Evolutionary conservation across 2,113 vertebrate genomes (phyloP).

Genomic region (Oplegnathus fasciatus): DNA sequence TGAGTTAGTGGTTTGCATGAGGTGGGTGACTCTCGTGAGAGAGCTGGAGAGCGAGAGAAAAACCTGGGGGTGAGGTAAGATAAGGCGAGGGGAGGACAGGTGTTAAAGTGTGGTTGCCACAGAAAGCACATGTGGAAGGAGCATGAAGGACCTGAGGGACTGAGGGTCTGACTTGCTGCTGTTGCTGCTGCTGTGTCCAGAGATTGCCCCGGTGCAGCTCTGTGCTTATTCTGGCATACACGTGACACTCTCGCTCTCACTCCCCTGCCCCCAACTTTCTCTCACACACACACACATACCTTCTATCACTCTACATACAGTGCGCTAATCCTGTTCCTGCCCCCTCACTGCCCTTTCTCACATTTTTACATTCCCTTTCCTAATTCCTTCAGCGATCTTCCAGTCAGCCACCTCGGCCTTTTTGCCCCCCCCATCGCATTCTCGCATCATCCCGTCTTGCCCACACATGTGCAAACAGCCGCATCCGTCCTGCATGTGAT

Average conservation of each 20-base stretch:
- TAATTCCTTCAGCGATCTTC: constrained; percentile 46
- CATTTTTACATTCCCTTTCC: constrained; percentile 39
- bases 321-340: constrained; percentile 57
- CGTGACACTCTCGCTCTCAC: constrained; percentile 61
- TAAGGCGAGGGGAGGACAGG: constrained; percentile 60
- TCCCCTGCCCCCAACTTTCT: constrained; percentile 43
- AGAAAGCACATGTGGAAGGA: constrained; percentile 59
- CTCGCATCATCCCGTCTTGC: constrained; percentile 16
- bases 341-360: constrained; percentile 45
- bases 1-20: neutral
- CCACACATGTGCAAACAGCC: constrained; percentile 30
- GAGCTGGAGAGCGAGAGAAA: constrained; percentile 13
- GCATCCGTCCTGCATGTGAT: constrained; percentile 36
- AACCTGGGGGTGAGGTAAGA: constrained; percentile 37
- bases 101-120: constrained; percentile 53
- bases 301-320: constrained; percentile 51
- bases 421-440: neutral
- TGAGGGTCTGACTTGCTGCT: constrained; percentile 49
- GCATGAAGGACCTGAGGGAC: constrained; percentile 60
- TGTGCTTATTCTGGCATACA: constrained; percentile 76
- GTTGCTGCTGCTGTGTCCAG: constrained; percentile 56
- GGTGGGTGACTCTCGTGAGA: neutral
- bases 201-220: constrained; percentile 61
- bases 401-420: neutral
- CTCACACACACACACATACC: constrained; percentile 40